These are phyloP conservation scores for Enteromius paludinosus DNA, from an alignment of 2,797 vertebrate species.

Conservation along the genomic window DNA sequence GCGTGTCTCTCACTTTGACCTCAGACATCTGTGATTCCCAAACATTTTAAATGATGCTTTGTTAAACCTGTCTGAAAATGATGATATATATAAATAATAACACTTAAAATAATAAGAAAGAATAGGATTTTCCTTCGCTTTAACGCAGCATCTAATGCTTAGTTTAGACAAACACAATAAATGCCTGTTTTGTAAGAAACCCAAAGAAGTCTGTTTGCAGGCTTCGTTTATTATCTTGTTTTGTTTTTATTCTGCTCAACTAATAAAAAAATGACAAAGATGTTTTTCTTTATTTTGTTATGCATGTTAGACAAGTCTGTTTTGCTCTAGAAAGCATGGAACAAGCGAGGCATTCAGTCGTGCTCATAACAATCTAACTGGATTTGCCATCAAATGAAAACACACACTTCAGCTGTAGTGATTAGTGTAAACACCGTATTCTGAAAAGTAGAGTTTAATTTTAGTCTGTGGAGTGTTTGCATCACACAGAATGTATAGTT, in stretches of 20 bases:
- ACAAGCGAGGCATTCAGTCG: not conserved
- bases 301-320: not conserved
- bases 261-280: not conserved
- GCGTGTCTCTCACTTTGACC: not conserved
- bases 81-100: too few relatives aligned
- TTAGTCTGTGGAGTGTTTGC: not conserved
- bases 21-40: not conserved
- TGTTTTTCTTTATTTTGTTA: not conserved
- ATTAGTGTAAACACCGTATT: not conserved
- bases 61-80: not conserved
- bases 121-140: not conserved
- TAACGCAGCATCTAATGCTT: not conserved
- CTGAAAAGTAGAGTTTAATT: not conserved
- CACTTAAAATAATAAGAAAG: too few relatives aligned
- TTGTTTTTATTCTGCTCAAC: conserved; percentile 1
- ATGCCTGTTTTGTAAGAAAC: not conserved
- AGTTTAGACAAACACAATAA: not conserved
- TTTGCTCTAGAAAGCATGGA: not conserved
- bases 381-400: not conserved
- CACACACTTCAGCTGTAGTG: not conserved
- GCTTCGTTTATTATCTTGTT: not conserved
- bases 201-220: not conserved
- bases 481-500: not conserved
- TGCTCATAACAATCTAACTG: not conserved
- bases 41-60: not conserved